Base-by-base conservation (phyloP, 2,797 vertebrate genomes). In the Alcedo quadribrachys region DNA sequence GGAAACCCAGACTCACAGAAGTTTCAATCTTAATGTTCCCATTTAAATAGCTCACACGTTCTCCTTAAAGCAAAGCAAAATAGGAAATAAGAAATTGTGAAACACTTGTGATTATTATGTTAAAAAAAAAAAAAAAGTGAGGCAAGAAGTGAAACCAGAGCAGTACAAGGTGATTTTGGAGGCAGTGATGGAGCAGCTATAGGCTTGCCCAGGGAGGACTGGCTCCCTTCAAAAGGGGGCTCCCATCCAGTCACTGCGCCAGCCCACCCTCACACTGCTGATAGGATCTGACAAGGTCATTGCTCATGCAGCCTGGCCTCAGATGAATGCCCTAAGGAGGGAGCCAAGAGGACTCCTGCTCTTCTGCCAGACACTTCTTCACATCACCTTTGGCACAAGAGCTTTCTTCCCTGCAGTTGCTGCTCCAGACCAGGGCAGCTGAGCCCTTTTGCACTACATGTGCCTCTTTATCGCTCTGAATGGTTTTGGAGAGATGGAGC, bases 271-370 rank as follows among this genome's bases (percentile, higher is more conserved):
- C 6, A 6, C 9, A 8, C 79, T 40, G 5, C 84, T 95, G 93
- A 94, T 87, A 82, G 90, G 85, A 96, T 90, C 51, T 89, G 94
- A 95, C 95, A 95, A 93, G 95, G 91, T 70, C 15, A 0, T 71
- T 86, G 74, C 71, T 85, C 87, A 71, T 0, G 0, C 30, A 92
- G 87, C 61, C 81, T 63, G 67, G 85, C 70, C 94, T 65, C 87
- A 93, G 89, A 94, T 40, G 33, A 81, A 81, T 54, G 77, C 88
- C 87, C 90, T 85, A 40, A 85, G 90, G 85, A 92, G 18, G 32
- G 50, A 93, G 68, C 61, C 53, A 84, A 70, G 61, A 91, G 63
- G 67, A 66, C 43, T 90, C 68, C 46, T 15, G 33, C 66, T 75
- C 76, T 92, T 87, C 78, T 2, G 2, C 33, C 77, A 92, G 63